phyloP scores from a whole-genome alignment of 2,888 invertebrate genomes.

The Graphium colonna region DNA sequence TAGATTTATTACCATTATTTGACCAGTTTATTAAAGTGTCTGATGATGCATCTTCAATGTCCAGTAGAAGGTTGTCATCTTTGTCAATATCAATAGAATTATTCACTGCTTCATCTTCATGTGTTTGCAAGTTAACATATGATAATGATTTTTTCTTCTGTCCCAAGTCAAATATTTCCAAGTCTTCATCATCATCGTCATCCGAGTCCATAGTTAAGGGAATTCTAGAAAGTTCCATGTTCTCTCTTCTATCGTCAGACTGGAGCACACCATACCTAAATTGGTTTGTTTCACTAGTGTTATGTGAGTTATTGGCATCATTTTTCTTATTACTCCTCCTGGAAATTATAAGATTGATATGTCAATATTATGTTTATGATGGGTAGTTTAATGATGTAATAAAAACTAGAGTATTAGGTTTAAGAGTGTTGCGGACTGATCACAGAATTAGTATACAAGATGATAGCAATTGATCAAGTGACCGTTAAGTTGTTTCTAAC shows the following conservation, averaged over 20 bases:
- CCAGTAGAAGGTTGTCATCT: slow-evolving; percentile 58
- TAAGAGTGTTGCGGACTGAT: too few relatives aligned
- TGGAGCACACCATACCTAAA: slow-evolving; percentile 75
- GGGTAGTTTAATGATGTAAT: too few relatives aligned
- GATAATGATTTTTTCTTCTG: slow-evolving; percentile 69
- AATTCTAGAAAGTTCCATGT: slow-evolving; percentile 63
- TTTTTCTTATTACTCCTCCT: slow-evolving; percentile 60
- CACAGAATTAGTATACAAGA: too few relatives aligned
- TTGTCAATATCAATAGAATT: slow-evolving; percentile 38
- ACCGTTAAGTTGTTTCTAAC: too few relatives aligned
- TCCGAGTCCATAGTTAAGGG: slow-evolving; percentile 74
- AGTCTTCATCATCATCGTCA: slow-evolving; percentile 72
- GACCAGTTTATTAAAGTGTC: slow-evolving; percentile 69
- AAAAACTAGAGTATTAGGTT: too few relatives aligned
- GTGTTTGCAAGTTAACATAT: slow-evolving; percentile 63
- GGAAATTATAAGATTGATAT: slow-evolving; percentile 36
- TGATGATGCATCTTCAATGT: slow-evolving; percentile 62
- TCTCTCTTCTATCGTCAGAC: slow-evolving; percentile 66
- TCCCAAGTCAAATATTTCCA: slow-evolving; percentile 73
- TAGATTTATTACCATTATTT: slow-evolving; percentile 59
- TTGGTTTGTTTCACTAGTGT: slow-evolving; percentile 61
- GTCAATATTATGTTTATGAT: too few relatives aligned
- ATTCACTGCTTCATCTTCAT: slow-evolving; percentile 63
- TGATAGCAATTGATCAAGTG: too few relatives aligned
- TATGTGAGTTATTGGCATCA: slow-evolving; percentile 50